A percentile compares a stretch with the other conserved stretches of the same genome.
Evolutionary conservation across 2,797 vertebrate species (phyloP).

Genomic region (Pseudochaenichthys georgianus): DNA sequence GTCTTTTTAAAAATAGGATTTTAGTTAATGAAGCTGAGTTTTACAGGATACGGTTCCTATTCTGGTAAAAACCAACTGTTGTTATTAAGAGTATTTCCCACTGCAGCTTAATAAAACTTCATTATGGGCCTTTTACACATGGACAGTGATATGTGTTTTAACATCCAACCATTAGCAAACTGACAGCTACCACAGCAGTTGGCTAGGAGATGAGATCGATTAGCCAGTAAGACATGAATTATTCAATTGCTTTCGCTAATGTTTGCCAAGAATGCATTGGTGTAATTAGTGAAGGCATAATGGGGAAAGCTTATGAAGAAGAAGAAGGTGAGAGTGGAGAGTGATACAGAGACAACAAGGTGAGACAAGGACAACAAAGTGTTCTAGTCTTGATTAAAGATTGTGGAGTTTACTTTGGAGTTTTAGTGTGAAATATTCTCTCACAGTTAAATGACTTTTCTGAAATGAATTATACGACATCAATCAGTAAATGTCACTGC

Average conservation of each 20-base stretch:
- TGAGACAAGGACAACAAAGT: slow-evolving; percentile 11
- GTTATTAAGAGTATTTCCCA: too few relatives aligned
- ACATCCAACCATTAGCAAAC: slow-evolving; percentile 47
- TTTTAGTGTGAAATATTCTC: slow-evolving; percentile 1
- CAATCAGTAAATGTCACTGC: neutral
- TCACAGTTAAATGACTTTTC: neutral
- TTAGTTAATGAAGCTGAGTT: neutral
- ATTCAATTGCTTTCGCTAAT: slow-evolving; percentile 54
- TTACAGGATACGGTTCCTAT: slow-evolving; percentile 27
- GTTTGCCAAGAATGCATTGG: slow-evolving; percentile 58
- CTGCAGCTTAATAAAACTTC: too few relatives aligned
- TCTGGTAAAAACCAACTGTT: too few relatives aligned
- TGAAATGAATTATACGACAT: neutral
- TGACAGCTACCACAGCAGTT: slow-evolving; percentile 32
- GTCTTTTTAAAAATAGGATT: neutral
- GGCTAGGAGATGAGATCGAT: slow-evolving; percentile 54
- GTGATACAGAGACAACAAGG: slow-evolving; percentile 1
- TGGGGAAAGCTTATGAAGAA: slow-evolving; percentile 10
- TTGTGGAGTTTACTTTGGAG: neutral
- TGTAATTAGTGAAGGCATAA: slow-evolving; percentile 33
- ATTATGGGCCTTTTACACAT: too few relatives aligned
- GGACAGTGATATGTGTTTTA: too few relatives aligned
- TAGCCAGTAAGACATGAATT: slow-evolving; percentile 56
- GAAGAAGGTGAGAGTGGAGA: slow-evolving; percentile 1
- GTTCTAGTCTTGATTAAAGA: slow-evolving; percentile 7